Evolutionary conservation across 2,888 invertebrate species (phyloP), one percentile per base, ranked within the genome.

Genomic region (Ryuthela nishihirai): DNA sequence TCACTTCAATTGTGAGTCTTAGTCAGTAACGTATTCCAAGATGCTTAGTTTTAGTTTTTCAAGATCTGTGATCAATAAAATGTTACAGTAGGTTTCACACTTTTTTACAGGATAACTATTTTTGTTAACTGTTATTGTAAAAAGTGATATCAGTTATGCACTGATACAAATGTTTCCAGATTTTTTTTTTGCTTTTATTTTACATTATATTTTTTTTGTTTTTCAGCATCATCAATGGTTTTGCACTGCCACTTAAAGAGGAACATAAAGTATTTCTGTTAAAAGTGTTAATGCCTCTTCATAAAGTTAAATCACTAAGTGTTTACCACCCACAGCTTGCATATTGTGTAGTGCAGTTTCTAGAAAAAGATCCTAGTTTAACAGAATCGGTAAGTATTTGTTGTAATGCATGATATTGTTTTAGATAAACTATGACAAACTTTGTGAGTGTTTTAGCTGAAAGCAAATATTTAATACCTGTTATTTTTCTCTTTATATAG

Each of bases 301-400:
- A 98, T 81, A 97, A 97, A 81, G 92, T 89, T 68, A 92, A 92
- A 78, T 92, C 91, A 66, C 82, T 99, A 71, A 91, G 92, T 69
- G 86, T 95, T 69, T 99, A 97, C 77, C 98, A 99, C 77, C 92
- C 97, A 65, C 93, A 95, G 81, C 81, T 98, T 73, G 95, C 97
- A 70, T 98, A 98, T 78, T 98, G 98, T 78, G 93, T 98, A 68
- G 97, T 98, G 68, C 98, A 98, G 80, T 99, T 98, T 81, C 80
- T 98, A 64, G 98, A 98, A 75, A 95, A 97, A 79, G 97, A 97
- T 78, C 89, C 95, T 48, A 87, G 89, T 68, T 80, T 97, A 67
- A 94, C 94, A 64, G 92, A 95, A 75, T 92, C 92, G 53, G 94
- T 77, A 66, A 71, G 71, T 56, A 69, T 26, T 26, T 9, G 15